These are phyloP conservation scores for Drosophila suboccidentalis DNA, from an alignment of 2,888 invertebrate species.

Conservation along the genomic window DNA sequence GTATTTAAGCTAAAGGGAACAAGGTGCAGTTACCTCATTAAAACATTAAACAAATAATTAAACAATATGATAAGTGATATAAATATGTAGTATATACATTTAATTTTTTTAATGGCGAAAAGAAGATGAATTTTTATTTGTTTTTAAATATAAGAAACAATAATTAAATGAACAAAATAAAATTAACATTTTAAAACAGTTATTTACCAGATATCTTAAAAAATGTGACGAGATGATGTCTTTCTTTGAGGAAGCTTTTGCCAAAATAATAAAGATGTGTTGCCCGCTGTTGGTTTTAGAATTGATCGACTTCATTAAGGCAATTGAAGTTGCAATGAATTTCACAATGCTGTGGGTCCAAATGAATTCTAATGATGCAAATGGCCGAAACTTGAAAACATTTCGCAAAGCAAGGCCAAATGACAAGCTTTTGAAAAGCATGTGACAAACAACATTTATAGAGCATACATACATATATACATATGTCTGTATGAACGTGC, in stretches of 20 bases:
- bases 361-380: conserved; percentile 42
- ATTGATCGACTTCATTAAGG: conserved; percentile 9
- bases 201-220: no score
- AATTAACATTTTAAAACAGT: no score
- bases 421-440: conserved; percentile 26
- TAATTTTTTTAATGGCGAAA: no score
- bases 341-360: conserved; percentile 19
- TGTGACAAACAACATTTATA: conserved; percentile 27
- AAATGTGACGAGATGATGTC: background rate
- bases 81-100: no score
- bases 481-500: conserved; percentile 17
- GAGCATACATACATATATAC: conserved; percentile 1
- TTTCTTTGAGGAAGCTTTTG: conserved; percentile 1
- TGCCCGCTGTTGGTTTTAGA: background rate
- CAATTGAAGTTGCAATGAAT: conserved; percentile 21
- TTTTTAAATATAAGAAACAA: no score
- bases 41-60: no score
- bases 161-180: no score
- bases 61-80: no score
- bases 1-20: background rate
- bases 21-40: background rate
- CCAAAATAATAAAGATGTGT: background rate
- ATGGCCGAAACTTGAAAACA: conserved; percentile 27
- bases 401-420: conserved; percentile 30
- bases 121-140: no score